Evolutionary conservation across 2,888 invertebrate species (phyloP).

Genomic region (Drosophila diplacantha): DNA sequence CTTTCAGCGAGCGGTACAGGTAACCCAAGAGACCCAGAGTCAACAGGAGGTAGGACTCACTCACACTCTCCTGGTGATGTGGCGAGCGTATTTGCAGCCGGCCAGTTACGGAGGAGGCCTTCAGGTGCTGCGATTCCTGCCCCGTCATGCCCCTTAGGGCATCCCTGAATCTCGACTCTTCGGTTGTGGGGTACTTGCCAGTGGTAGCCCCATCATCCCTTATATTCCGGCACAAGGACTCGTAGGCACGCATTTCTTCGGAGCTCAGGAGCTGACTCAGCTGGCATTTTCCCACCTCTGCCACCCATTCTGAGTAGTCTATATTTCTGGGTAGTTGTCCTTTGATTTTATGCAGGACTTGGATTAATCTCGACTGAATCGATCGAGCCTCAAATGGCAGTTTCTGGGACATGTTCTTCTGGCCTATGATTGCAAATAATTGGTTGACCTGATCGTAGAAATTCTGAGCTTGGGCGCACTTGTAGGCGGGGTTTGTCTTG

Average conservation of each 20-base stretch:
- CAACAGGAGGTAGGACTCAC: conserved; percentile 49
- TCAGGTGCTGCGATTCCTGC: conserved; percentile 40
- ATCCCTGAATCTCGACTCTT: conserved; percentile 22
- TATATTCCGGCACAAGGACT: conserved; percentile 17
- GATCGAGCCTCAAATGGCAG: not conserved
- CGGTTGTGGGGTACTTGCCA: fast-evolving
- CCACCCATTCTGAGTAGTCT: not conserved
- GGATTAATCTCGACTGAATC: not conserved
- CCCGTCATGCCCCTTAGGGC: conserved; percentile 44
- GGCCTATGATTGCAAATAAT: conserved; percentile 37
- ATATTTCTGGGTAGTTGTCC: not conserved
- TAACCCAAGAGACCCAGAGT: conserved; percentile 46
- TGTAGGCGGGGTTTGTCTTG: conserved; percentile 46
- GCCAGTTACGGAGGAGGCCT: conserved; percentile 10
- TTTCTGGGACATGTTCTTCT: not conserved
- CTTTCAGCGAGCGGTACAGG: conserved; percentile 35
- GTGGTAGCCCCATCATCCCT: conserved; percentile 11
- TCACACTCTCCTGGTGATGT: conserved; percentile 40
- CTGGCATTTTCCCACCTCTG: conserved; percentile 12
- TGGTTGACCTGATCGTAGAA: conserved; percentile 53
- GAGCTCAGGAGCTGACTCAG: conserved; percentile 30
- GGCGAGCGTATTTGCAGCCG: conserved; percentile 47
- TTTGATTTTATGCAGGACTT: not conserved
- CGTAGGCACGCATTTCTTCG: conserved; percentile 26
- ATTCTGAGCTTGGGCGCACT: conserved; percentile 8